A percentile compares a stretch with the other conserved stretches of the same genome.
Conservation (phyloP, 2,113 vertebrate genomes). For the Sitta europaea region DNA sequence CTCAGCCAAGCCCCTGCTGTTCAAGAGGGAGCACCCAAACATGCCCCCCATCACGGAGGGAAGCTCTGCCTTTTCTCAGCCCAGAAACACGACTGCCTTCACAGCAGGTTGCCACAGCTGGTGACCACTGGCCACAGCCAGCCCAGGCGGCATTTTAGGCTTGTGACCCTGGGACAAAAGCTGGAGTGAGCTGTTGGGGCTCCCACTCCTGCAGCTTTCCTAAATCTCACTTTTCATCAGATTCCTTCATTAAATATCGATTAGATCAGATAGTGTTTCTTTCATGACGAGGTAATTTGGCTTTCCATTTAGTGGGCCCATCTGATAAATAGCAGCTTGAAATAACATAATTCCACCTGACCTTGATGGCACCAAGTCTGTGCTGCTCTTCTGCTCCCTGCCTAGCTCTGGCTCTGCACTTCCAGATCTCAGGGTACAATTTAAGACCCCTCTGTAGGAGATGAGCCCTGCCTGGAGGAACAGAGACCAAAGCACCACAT, state of each 20-base stretch:
- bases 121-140: background rate
- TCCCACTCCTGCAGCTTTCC: background rate
- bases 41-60: rapidly evolving
- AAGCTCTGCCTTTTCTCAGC: background rate
- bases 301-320: slow-evolving; percentile 25
- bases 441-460: background rate
- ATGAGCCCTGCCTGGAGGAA: background rate
- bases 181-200: background rate
- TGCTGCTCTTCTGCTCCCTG: background rate
- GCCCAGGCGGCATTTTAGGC: rapidly evolving
- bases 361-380: background rate
- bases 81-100: background rate
- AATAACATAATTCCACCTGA: background rate
- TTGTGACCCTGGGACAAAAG: rapidly evolving
- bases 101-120: rapidly evolving
- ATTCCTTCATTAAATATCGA: slow-evolving; percentile 14
- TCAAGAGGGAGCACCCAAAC: background rate
- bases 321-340: slow-evolving; percentile 31
- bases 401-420: background rate
- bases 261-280: slow-evolving; percentile 33
- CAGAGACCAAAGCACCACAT: background rate
- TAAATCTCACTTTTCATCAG: background rate
- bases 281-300: slow-evolving; percentile 38
- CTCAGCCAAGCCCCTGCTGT: background rate
- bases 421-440: background rate